Base-by-base conservation (phyloP, 1,140 invertebrate species). In the Philopotamus ludificatus region DNA sequence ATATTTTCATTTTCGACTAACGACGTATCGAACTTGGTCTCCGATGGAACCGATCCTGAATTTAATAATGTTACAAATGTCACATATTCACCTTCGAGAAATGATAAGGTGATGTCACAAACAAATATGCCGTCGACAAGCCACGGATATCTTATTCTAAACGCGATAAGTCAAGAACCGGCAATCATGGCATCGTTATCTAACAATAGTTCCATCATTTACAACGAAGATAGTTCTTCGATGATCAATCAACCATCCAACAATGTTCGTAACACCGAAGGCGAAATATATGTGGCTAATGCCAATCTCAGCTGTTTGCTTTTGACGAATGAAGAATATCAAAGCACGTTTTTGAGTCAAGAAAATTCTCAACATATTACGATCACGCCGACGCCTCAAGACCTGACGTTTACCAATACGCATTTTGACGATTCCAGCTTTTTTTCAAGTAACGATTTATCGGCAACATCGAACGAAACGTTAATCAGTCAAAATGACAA, bases 301-400 rank as follows among this genome's bases (percentile, higher is more conserved):
- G 85, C 85, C 28, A 87, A 85, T 47, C 73, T 88, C n/a, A 87
- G 84, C 45, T 86, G 82, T 18, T 74, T 88, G 3, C 69, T 88
- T 20, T 73, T 85, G 16, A 82, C 83, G 0, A 80, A 79, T 51
- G 77, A 79, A 45, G 78, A 80, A 53, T 76, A 73, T 67, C 74
- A 65, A n/a, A 74, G 62, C 68, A 74, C 22, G 74, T 72, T 64
- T 54, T 50, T 77, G 72, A 49, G 42, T 3, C 51, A 68, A 34
- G 50, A 45, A 69, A 74, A 64, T 44, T 44, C 41, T 22, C 20
- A 25, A 10, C 23, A 34, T n/a, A n/a, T n/a, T n/a, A 4, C 4
- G 4, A 39, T 63, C 20, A 21, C 47, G 8, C 16, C 50, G 15
- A 15, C 22, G n/a, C 16, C 42, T 72, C 63, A 47, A 44, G 72